Evolutionary conservation across 2,113 vertebrate genomes (phyloP).

Genomic region (Oceanites oceanicus): DNA sequence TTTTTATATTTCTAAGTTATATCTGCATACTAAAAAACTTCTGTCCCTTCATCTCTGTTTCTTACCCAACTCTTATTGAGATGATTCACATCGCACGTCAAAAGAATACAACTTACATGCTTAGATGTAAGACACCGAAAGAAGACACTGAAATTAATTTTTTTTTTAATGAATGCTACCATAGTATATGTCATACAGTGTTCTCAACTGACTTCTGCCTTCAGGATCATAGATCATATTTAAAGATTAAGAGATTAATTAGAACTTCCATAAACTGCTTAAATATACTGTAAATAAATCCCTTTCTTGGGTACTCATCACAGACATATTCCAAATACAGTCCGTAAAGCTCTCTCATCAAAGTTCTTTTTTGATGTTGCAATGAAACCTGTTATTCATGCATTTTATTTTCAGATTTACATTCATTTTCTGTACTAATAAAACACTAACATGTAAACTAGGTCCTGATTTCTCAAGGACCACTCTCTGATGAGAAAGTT

Average conservation of each 20-base stretch:
- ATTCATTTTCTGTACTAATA: background rate
- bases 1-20: background rate
- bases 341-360: background rate
- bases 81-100: background rate
- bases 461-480: background rate
- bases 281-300: background rate
- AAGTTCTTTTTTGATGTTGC: background rate
- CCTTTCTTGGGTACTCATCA: background rate
- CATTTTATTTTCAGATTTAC: conserved; percentile 11
- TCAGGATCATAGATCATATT: background rate
- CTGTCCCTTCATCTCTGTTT: background rate
- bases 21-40: background rate
- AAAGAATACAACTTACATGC: background rate
- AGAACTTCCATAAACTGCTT: background rate
- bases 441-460: background rate
- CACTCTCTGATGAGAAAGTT: background rate
- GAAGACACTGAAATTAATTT: background rate
- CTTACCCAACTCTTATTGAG: background rate
- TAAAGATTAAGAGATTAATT: background rate
- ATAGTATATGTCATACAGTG: background rate
- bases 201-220: background rate
- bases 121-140: background rate
- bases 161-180: background rate
- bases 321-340: background rate
- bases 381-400: background rate